Conservation (phyloP, 64 coral and sea anemone species). For the Platygyra sinensis region DNA sequence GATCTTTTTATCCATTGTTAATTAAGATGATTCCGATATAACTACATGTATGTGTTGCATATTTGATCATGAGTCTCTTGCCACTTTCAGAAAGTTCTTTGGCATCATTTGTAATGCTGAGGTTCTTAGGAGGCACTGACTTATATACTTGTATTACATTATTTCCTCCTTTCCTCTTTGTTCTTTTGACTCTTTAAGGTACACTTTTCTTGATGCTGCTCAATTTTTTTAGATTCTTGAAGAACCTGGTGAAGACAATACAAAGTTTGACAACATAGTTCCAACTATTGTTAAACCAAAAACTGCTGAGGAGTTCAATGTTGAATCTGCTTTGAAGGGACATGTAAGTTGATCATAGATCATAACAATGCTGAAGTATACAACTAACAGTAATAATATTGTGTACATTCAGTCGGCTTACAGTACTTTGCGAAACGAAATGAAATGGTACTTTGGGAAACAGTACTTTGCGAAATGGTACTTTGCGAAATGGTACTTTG, state of each 20-base stretch:
- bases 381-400: background rate
- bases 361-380: background rate
- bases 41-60: no score
- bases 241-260: slow-evolving; percentile 84
- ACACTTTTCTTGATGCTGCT: background rate
- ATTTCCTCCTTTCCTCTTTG: background rate
- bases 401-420: background rate
- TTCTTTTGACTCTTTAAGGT: background rate
- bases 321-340: slow-evolving; percentile 80
- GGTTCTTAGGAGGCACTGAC: no score
- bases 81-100: no score
- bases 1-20: no score
- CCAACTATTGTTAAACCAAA: slow-evolving; percentile 85
- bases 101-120: no score
- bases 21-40: no score
- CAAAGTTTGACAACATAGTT: slow-evolving; percentile 87
- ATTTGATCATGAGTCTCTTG: no score
- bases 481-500: no score
- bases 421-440: no score
- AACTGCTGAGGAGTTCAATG: slow-evolving; percentile 61
- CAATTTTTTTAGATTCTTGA: slow-evolving; percentile 54
- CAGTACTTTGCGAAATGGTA: no score
- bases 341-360: slow-evolving; percentile 41
- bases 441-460: no score
- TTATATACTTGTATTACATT: no score